Evolutionary conservation across 2,113 vertebrate genomes (phyloP).

Genomic region (Rutilus rutilus): DNA sequence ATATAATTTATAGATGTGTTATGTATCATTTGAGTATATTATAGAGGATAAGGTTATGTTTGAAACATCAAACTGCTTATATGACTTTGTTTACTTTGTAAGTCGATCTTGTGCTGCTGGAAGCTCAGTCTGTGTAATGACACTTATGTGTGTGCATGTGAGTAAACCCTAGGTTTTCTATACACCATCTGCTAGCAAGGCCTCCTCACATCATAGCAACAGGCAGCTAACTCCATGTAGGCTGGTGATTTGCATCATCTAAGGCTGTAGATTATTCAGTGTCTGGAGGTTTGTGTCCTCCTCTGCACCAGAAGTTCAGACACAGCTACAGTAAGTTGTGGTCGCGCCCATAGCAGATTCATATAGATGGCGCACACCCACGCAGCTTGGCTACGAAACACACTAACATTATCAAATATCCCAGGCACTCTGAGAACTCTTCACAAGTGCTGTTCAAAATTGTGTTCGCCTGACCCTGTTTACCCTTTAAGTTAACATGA

Average conservation of each 20-base stretch:
- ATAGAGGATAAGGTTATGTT: not conserved
- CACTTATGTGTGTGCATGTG: constrained; percentile 8
- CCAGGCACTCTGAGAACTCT: not conserved
- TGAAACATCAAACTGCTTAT: not conserved
- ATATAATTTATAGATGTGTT: constrained; percentile 4
- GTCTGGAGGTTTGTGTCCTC: constrained; percentile 63
- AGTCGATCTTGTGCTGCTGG: constrained; percentile 5
- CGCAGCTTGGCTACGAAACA: not conserved
- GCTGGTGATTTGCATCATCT: constrained; percentile 71
- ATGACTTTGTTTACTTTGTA: constrained; percentile 28
- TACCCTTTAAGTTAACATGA: not conserved
- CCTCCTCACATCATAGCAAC: constrained; percentile 67
- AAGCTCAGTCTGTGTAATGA: constrained; percentile 16
- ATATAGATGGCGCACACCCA: constrained; percentile 4
- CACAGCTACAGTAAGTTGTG: constrained; percentile 51
- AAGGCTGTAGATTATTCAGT: constrained; percentile 70
- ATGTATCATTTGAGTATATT: not conserved
- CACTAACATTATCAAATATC: not conserved
- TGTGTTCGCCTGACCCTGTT: not conserved
- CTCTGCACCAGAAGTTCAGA: constrained; percentile 60
- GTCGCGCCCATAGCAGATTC: constrained; percentile 14
- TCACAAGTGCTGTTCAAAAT: not conserved
- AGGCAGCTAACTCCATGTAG: constrained; percentile 67
- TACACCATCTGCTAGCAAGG: constrained; percentile 69
- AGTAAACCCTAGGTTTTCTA: constrained; percentile 35